These are phyloP conservation scores for Limulus polyphemus DNA, from an alignment of 2,888 invertebrate genomes.

Conservation along the genomic window DNA sequence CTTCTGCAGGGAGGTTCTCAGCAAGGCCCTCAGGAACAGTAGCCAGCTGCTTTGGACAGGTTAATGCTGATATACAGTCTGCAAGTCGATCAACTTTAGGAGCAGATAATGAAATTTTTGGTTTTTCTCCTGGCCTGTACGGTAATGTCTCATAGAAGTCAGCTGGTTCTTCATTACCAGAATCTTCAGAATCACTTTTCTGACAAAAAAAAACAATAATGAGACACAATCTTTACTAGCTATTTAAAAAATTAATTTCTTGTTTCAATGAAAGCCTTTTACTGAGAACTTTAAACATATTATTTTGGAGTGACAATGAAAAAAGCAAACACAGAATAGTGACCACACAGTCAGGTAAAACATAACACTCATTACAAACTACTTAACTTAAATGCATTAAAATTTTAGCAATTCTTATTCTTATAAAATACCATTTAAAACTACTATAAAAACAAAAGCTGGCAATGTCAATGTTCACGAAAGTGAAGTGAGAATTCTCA, in stretches of 20 bases:
- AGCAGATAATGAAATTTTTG: constrained; percentile 9
- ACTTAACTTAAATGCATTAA: too few species aligned
- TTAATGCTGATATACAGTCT: constrained; percentile 48
- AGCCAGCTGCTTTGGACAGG: constrained; percentile 45
- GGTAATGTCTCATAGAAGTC: constrained; percentile 42
- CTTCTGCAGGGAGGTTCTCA: constrained; percentile 59
- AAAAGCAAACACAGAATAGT: too few species aligned
- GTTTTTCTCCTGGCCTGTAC: constrained; percentile 20
- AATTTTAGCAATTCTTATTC: too few species aligned
- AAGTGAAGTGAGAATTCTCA: too few species aligned
- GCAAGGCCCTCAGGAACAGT: constrained; percentile 50
- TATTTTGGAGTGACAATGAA: too few species aligned
- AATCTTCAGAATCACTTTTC: constrained; percentile 78
- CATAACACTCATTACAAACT: too few species aligned
- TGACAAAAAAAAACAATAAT: constrained; percentile 29
- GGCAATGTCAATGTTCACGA: too few species aligned
- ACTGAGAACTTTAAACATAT: neutral
- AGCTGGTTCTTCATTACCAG: constrained; percentile 85
- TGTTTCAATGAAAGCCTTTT: neutral
- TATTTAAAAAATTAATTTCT: constrained; percentile 2
- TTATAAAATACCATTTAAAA: too few species aligned
- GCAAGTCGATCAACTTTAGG: constrained; percentile 43
- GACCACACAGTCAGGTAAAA: too few species aligned
- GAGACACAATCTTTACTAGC: neutral
- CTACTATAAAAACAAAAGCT: too few species aligned